Conservation (phyloP, 2,113 vertebrate genomes). For the Aptenodytes patagonicus region DNA sequence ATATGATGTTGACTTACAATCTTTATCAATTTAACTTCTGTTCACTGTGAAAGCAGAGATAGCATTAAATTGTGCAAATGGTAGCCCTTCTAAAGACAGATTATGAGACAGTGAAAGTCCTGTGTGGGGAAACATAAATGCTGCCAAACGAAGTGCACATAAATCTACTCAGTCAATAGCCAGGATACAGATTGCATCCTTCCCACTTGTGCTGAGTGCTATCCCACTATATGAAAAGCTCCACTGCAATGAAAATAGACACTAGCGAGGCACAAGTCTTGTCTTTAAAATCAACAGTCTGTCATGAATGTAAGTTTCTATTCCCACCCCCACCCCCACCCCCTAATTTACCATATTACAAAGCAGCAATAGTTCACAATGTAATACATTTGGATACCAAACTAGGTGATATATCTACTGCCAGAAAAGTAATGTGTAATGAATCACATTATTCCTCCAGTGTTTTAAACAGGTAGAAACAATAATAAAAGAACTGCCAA, state of each 20-base stretch:
- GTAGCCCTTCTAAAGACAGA: neutral
- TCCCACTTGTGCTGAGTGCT: neutral
- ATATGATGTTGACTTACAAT: neutral
- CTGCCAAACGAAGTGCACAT: neutral
- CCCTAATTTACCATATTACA: neutral
- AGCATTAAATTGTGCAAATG: neutral
- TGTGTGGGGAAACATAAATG: neutral
- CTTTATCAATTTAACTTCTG: neutral
- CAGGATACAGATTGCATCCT: neutral
- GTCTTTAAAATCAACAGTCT: neutral
- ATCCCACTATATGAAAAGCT: neutral
- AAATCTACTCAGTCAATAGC: neutral
- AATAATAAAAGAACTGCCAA: neutral
- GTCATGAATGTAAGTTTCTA: neutral
- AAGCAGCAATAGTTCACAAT: neutral
- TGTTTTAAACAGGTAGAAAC: conserved; percentile 18
- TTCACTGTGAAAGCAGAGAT: neutral
- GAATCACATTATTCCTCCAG: neutral
- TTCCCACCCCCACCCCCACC: neutral
- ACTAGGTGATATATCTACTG: neutral
- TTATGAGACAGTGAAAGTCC: neutral
- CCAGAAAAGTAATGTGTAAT: neutral
- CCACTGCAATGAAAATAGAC: neutral
- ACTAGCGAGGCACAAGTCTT: neutral
- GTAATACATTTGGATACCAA: neutral